phyloP scores from a whole-genome alignment of 2,888 invertebrate genomes.

The Lasioglossum malachurum region DNA sequence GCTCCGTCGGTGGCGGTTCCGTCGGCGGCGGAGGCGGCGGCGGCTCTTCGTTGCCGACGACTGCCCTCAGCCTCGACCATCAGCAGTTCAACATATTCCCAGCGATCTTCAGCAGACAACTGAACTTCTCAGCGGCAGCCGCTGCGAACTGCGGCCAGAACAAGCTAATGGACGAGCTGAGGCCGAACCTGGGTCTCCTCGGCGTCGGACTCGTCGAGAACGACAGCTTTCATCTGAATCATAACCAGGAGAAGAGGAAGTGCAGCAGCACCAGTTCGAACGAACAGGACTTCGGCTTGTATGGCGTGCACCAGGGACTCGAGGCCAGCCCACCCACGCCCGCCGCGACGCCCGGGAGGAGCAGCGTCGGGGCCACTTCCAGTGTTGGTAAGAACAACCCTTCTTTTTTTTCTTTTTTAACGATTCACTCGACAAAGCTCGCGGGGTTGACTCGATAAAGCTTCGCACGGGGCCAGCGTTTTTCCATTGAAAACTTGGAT shows the following conservation, averaged over 20 bases:
- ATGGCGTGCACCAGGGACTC: constrained; percentile 87
- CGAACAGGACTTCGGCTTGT: constrained; percentile 95
- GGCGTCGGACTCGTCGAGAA: constrained; percentile 93
- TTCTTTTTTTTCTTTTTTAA: neutral
- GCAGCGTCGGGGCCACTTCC: constrained; percentile 80
- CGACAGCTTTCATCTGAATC: constrained; percentile 88
- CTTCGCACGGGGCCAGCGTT: neutral
- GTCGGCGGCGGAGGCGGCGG: constrained; percentile 85
- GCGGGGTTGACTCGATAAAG: neutral
- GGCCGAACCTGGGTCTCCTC: constrained; percentile 92
- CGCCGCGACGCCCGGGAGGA: constrained; percentile 81
- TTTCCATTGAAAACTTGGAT: neutral
- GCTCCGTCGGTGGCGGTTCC: constrained; percentile 93
- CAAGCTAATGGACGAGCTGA: constrained; percentile 94
- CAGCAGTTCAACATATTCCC: constrained; percentile 97
- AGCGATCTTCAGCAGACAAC: constrained; percentile 95
- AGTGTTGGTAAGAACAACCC: constrained; percentile 79
- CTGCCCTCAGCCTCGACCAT: constrained; percentile 87
- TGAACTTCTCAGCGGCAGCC: constrained; percentile 90
- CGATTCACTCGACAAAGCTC: neutral
- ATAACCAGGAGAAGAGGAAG: constrained; percentile 87
- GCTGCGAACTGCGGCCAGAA: constrained; percentile 88
- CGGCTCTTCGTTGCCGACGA: constrained; percentile 84
- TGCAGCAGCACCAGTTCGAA: constrained; percentile 93
- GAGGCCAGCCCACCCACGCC: constrained; percentile 85